phyloP scores from a whole-genome alignment of 2,113 vertebrate species.

The Passer domesticus region DNA sequence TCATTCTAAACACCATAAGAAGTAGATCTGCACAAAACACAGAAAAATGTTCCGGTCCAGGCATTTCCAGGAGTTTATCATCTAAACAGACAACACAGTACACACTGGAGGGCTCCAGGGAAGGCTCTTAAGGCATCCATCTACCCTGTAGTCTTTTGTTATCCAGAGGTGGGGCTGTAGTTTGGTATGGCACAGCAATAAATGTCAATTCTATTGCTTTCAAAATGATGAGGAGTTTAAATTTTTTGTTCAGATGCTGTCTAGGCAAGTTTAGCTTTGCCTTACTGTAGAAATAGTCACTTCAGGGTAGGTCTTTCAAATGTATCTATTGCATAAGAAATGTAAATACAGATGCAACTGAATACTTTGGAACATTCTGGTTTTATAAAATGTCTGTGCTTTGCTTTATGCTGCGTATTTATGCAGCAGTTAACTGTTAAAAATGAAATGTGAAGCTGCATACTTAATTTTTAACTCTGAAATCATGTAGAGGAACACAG shows the following conservation, averaged over 20 bases:
- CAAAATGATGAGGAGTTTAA: not conserved
- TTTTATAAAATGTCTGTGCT: not conserved
- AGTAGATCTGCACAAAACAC: not conserved
- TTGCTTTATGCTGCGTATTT: conserved; percentile 1
- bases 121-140: conserved; percentile 10
- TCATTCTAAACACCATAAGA: not conserved
- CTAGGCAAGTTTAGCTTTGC: not conserved
- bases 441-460: not conserved
- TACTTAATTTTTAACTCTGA: conserved; percentile 1
- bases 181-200: not conserved
- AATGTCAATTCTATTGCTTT: not conserved
- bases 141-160: not conserved
- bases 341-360: not conserved
- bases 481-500: not conserved
- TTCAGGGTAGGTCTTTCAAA: not conserved
- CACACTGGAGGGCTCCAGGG: not conserved
- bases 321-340: not conserved
- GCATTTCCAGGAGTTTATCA: conserved; percentile 31
- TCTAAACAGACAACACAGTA: not conserved
- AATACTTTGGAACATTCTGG: not conserved
- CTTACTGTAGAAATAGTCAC: not conserved
- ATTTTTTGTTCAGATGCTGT: not conserved
- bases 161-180: not conserved
- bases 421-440: conserved; percentile 39
- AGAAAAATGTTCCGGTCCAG: not conserved